Conservation (phyloP, 2,888 invertebrate genomes). For the Philopedon plagiatum region DNA sequence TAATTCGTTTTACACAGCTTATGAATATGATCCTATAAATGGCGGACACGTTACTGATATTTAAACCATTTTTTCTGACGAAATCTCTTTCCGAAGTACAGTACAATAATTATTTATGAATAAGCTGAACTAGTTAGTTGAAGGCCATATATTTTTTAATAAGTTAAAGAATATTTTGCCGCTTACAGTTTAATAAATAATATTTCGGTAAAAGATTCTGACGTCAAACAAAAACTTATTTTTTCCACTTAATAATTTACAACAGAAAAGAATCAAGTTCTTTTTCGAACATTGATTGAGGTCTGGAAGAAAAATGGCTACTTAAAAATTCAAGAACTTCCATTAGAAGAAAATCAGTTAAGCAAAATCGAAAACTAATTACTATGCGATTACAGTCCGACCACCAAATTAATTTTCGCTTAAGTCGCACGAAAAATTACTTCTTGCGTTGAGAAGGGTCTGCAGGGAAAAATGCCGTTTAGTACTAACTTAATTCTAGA, state of each 20-base stretch:
- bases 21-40: too few relatives aligned
- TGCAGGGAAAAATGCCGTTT: not conserved
- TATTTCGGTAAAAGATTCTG: not conserved
- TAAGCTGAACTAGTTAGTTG: too few relatives aligned
- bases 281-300: constrained; percentile 8
- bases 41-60: too few relatives aligned
- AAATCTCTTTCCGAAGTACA: too few relatives aligned
- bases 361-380: constrained; percentile 37
- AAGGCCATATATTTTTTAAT: too few relatives aligned
- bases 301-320: not conserved
- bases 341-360: constrained; percentile 40
- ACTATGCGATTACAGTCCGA: constrained; percentile 37
- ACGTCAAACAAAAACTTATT: not conserved
- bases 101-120: too few relatives aligned
- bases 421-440: constrained; percentile 13
- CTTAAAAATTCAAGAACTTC: constrained; percentile 26
- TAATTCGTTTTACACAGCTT: too few relatives aligned
- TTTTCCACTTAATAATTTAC: constrained; percentile 5
- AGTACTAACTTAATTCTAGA: too few relatives aligned
- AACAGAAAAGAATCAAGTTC: not conserved
- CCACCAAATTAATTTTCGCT: constrained; percentile 42
- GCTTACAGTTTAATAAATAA: not conserved
- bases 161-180: too few relatives aligned
- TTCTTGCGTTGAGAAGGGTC: not conserved
- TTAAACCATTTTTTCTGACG: too few relatives aligned